Conservation (phyloP, 2,797 vertebrate genomes). For the Lutjanus campechanus region DNA sequence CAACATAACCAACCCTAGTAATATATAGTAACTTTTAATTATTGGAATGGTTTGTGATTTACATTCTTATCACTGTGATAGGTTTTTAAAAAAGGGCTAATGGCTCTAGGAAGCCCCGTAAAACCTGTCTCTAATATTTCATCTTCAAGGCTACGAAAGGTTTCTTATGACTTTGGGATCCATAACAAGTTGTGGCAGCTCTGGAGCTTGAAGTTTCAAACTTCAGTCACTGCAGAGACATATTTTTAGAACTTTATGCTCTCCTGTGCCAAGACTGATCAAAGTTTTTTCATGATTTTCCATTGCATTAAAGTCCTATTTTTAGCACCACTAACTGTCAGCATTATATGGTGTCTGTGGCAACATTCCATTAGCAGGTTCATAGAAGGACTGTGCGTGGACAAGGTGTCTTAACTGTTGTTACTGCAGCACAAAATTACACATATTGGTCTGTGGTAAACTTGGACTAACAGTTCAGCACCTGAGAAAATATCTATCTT, state of each 20-base stretch:
- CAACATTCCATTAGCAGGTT: neutral
- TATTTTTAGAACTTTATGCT: constrained; percentile 10
- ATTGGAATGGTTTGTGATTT: neutral
- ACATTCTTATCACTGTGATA: neutral
- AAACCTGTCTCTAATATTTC: constrained; percentile 6
- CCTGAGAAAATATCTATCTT: constrained; percentile 21
- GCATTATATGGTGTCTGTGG: neutral
- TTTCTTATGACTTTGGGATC: constrained; percentile 25
- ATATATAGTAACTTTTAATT: neutral
- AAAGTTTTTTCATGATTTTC: constrained; percentile 2
- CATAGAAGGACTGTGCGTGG: neutral
- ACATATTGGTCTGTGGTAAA: neutral
- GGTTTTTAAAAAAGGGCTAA: neutral
- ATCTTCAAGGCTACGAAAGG: neutral
- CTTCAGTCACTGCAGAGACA: constrained; percentile 3
- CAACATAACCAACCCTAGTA: neutral
- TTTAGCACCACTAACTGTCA: neutral
- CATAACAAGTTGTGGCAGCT: constrained; percentile 17
- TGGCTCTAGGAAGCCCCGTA: constrained; percentile 1
- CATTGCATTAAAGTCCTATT: constrained; percentile 1
- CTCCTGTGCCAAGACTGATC: neutral
- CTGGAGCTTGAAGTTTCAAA: constrained; percentile 9
- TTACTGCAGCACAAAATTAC: constrained; percentile 1
- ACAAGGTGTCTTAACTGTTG: neutral
- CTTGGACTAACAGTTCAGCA: neutral